These are phyloP conservation scores for Pentalonia nigronervosa DNA, from an alignment of 1,140 invertebrate species.

Conservation along the genomic window DNA sequence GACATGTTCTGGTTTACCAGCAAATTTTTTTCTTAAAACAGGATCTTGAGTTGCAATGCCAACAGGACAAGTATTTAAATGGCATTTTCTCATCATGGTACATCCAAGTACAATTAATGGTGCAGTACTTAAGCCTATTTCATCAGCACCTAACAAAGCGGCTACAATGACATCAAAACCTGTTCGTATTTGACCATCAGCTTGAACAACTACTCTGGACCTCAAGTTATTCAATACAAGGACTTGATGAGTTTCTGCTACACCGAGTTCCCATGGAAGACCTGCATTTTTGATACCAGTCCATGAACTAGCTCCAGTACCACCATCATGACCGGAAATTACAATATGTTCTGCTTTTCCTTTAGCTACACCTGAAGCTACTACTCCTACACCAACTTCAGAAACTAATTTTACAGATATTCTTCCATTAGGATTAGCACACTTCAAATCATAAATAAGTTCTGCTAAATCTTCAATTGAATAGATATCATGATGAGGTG, in stretches of 20 bases:
- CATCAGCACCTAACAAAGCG: constrained; percentile 94
- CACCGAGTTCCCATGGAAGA: constrained; percentile 95
- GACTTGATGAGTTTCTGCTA: constrained; percentile 97
- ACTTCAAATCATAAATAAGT: constrained; percentile 98
- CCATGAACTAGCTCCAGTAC: constrained; percentile 97
- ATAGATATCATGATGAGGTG: constrained; percentile 99
- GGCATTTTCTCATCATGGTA: constrained; percentile 99
- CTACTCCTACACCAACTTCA: constrained; percentile 97
- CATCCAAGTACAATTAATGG: constrained; percentile 97
- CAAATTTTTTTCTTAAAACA: constrained; percentile 92
- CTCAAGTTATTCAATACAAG: constrained; percentile 94
- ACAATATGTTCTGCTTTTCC: constrained; percentile 98
- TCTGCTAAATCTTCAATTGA: constrained; percentile 99
- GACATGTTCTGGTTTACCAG: constrained; percentile 96
- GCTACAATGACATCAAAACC: constrained; percentile 97
- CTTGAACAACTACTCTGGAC: constrained; percentile 93
- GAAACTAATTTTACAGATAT: constrained; percentile 98
- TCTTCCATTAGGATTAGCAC: constrained; percentile 92
- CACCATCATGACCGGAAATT: constrained; percentile 98
- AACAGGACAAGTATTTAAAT: constrained; percentile 98
- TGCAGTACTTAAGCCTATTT: constrained; percentile 98
- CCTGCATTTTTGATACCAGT: constrained; percentile 95
- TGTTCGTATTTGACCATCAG: constrained; percentile 92
- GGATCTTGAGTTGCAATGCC: constrained; percentile 99
- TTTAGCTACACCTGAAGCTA: constrained; percentile 97